Conservation (phyloP, 2,888 invertebrate species). For the Drosophila paramelanica region DNA sequence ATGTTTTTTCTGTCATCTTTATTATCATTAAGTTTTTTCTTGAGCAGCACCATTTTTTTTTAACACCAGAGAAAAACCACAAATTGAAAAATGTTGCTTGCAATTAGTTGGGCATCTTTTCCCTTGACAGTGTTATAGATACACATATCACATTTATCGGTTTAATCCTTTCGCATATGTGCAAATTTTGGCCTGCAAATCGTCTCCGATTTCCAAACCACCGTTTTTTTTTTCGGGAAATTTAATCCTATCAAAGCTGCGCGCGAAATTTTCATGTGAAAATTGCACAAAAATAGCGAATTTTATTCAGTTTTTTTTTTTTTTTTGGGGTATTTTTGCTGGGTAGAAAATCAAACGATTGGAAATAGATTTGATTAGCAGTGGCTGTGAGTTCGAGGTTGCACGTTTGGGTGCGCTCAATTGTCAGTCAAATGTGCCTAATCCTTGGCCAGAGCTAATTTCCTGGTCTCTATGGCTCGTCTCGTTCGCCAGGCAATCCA, state of each 20-base stretch:
- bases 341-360: constrained; percentile 82
- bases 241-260: constrained; percentile 83
- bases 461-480: constrained; percentile 20
- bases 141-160: constrained; percentile 7
- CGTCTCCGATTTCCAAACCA: constrained; percentile 55
- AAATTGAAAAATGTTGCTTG: constrained; percentile 4
- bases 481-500: constrained; percentile 76
- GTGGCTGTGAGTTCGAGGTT: constrained; percentile 34
- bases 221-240: constrained; percentile 62
- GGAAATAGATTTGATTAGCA: constrained; percentile 85
- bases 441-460: constrained; percentile 82
- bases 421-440: constrained; percentile 83
- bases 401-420: constrained; percentile 53
- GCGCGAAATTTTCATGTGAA: constrained; percentile 60
- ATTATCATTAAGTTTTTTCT: background rate
- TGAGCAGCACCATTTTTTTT: background rate
- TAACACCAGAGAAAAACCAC: background rate
- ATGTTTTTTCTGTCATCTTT: no score
- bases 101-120: constrained; percentile 3
- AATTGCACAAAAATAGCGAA: constrained; percentile 61
- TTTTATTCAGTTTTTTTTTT: background rate
- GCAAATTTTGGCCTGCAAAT: constrained; percentile 34
- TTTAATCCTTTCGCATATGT: constrained; percentile 82
- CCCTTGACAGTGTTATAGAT: constrained; percentile 7
- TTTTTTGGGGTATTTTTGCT: constrained; percentile 30